These are phyloP conservation scores for Dichetophora obliterata DNA, from an alignment of 2,888 invertebrate species.

Conservation along the genomic window DNA sequence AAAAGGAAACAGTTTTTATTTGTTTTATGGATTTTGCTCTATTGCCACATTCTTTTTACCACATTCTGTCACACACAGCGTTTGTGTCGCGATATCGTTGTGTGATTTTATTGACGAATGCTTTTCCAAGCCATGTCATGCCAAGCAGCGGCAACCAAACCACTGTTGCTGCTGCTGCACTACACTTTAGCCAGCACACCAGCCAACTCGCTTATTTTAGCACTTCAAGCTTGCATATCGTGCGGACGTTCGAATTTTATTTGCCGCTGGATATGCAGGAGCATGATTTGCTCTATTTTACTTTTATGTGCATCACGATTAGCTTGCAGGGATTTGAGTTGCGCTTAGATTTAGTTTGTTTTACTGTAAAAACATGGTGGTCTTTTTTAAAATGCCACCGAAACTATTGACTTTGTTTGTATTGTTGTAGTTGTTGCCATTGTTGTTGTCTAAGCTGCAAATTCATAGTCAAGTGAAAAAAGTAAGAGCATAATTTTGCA, in stretches of 20 bases:
- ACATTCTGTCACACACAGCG: not conserved
- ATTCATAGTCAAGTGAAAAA: too few relatives aligned
- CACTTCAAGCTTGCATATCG: constrained; percentile 13
- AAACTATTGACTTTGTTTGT: too few relatives aligned
- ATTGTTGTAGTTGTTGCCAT: too few relatives aligned
- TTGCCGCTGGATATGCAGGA: constrained; percentile 47
- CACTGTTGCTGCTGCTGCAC: not conserved
- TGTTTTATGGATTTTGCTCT: not conserved
- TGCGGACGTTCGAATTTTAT: constrained; percentile 32
- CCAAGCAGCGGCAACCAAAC: not conserved
- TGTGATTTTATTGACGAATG: constrained; percentile 15
- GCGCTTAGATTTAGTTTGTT: not conserved
- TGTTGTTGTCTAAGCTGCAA: too few relatives aligned
- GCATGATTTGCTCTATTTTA: constrained; percentile 45
- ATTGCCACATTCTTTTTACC: not conserved
- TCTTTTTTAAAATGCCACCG: not conserved
- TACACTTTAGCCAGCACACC: not conserved
- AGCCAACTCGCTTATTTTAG: not conserved
- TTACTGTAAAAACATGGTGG: not conserved
- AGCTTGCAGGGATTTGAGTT: constrained; percentile 29
- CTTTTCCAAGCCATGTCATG: not conserved
- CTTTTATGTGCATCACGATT: constrained; percentile 38
- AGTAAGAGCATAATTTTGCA: too few relatives aligned
- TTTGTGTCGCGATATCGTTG: not conserved
- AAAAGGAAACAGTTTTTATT: not conserved